phyloP scores from a whole-genome alignment of 2,888 invertebrate species.

The Conistra vaccinii region DNA sequence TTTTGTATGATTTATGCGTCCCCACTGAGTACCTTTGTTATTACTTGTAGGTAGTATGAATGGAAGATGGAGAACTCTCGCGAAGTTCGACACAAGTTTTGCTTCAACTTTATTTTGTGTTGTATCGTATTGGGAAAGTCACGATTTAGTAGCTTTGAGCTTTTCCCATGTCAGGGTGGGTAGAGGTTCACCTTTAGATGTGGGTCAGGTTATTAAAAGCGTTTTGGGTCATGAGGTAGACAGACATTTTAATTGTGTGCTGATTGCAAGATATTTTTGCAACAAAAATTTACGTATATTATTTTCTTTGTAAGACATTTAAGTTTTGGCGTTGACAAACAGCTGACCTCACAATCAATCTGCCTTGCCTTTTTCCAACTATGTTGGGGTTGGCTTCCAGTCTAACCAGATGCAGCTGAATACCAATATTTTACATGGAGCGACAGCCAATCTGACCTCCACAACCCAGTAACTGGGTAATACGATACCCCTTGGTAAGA shows the following conservation, averaged over 20 bases:
- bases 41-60: constrained; percentile 54
- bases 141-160: constrained; percentile 56
- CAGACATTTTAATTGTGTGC: neutral
- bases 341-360: neutral
- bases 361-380: too few relatives aligned
- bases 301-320: neutral
- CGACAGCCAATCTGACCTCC: too few relatives aligned
- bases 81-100: constrained; percentile 54
- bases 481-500: too few relatives aligned
- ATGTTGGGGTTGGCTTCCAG: too few relatives aligned
- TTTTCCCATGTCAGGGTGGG: constrained; percentile 20
- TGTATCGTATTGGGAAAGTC: constrained; percentile 60
- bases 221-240: neutral
- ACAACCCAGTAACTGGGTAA: too few relatives aligned
- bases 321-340: neutral
- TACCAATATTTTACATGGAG: too few relatives aligned
- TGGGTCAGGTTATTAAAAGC: neutral
- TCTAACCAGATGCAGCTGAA: too few relatives aligned
- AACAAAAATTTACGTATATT: too few relatives aligned
- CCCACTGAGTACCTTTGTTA: constrained; percentile 57
- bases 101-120: constrained; percentile 53
- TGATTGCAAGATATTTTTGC: neutral
- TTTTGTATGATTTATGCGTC: constrained; percentile 68
- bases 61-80: constrained; percentile 51
- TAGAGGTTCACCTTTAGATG: constrained; percentile 9